phyloP scores from a whole-genome alignment of 2,113 vertebrate species.

The Cebidichthys violaceus region DNA sequence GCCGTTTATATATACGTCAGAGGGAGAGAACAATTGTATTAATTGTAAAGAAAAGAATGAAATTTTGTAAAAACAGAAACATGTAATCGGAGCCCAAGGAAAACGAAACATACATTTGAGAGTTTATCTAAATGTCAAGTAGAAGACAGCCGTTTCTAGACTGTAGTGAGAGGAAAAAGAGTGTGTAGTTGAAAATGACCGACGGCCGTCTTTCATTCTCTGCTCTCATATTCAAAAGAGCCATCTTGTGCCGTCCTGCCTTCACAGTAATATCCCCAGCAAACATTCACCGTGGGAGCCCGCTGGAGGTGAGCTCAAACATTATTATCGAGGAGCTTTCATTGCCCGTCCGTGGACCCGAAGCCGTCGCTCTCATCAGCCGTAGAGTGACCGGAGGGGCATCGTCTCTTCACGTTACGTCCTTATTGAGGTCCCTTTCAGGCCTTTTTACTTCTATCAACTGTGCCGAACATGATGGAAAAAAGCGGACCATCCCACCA shows the following conservation, averaged over 20 bases:
- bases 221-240: slow-evolving; percentile 33
- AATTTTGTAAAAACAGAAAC: not conserved
- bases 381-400: not conserved
- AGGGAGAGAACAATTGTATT: too few relatives aligned
- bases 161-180: not conserved
- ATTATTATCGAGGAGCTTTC: slow-evolving; percentile 38
- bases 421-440: not conserved
- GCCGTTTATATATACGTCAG: not conserved
- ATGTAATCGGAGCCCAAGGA: not conserved
- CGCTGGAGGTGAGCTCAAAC: slow-evolving; percentile 28
- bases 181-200: not conserved
- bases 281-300: slow-evolving; percentile 40
- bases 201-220: slow-evolving; percentile 5
- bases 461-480: not conserved
- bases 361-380: slow-evolving; percentile 16
- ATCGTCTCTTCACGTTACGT: not conserved
- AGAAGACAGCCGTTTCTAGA: not conserved
- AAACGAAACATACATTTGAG: not conserved
- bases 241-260: slow-evolving; percentile 5
- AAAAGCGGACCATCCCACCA: slow-evolving; percentile 5
- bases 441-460: not conserved
- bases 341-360: slow-evolving; percentile 1
- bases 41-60: not conserved
- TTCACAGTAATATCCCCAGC: slow-evolving; percentile 37
- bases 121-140: not conserved